Percentiles rank a stretch among this genome's conserved stretches.
Conservation (phyloP, 2,888 invertebrate species). For the Bellardia bayeri region DNA sequence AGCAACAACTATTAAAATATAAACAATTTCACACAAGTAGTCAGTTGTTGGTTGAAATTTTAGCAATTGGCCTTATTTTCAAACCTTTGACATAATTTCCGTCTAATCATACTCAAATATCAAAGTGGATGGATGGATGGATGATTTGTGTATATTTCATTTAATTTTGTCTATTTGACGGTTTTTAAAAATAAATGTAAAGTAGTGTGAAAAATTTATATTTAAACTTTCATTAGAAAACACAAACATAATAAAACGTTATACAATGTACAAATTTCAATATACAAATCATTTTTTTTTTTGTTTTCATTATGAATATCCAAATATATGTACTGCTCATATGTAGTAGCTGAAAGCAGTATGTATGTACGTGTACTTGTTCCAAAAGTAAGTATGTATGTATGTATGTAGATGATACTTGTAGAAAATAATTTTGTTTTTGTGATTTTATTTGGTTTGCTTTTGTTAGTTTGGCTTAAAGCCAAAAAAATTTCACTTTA, state of each 20-base stretch:
- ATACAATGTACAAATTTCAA: slow-evolving; percentile 47
- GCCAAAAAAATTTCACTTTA: slow-evolving; percentile 72
- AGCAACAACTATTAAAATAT: background rate
- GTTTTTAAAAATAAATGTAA: slow-evolving; percentile 33
- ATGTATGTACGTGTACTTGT: no score
- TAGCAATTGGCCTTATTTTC: slow-evolving; percentile 25
- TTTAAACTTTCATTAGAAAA: slow-evolving; percentile 38
- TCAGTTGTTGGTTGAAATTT: background rate
- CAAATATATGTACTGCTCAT: slow-evolving; percentile 12
- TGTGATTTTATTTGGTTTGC: slow-evolving; percentile 1
- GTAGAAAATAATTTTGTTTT: slow-evolving; percentile 2
- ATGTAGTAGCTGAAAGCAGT: background rate
- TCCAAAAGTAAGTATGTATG: background rate
- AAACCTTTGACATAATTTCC: slow-evolving; percentile 63
- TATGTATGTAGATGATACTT: background rate
- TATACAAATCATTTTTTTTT: slow-evolving; percentile 47
- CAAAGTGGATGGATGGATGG: slow-evolving; percentile 34
- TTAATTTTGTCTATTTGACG: background rate
- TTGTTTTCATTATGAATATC: slow-evolving; percentile 7
- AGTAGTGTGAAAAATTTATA: slow-evolving; percentile 50
- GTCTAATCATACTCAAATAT: slow-evolving; percentile 57
- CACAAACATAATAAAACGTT: slow-evolving; percentile 18
- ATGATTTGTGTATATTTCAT: slow-evolving; percentile 9
- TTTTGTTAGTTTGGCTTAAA: slow-evolving; percentile 48
- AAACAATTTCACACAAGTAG: background rate